Evolutionary conservation across 2,113 vertebrate species (phyloP).

Genomic region (Menidia beryllina): DNA sequence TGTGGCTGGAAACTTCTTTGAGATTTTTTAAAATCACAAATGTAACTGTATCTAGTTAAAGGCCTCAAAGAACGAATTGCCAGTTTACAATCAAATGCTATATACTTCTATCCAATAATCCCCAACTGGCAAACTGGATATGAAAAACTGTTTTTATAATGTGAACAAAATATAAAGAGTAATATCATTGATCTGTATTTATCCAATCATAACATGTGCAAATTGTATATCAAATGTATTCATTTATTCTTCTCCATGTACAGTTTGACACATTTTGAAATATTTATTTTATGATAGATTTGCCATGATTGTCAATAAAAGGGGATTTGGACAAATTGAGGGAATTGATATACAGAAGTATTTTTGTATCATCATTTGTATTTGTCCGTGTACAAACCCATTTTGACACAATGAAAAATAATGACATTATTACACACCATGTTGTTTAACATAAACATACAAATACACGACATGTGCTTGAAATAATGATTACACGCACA

Average conservation of each 20-base stretch:
- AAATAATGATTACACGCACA: no score
- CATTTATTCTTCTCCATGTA: slow-evolving; percentile 54
- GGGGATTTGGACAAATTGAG: slow-evolving; percentile 14
- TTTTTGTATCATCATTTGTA: neutral
- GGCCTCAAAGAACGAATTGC: slow-evolving; percentile 11
- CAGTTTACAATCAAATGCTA: neutral
- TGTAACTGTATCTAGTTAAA: slow-evolving; percentile 25
- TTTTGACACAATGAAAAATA: no score
- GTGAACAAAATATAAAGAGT: neutral
- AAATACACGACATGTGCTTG: no score
- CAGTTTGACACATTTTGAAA: slow-evolving; percentile 44
- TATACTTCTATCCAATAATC: neutral
- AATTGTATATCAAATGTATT: slow-evolving; percentile 9
- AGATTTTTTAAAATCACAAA: slow-evolving; percentile 30
- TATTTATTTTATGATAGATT: slow-evolving; percentile 50
- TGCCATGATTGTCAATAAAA: slow-evolving; percentile 56
- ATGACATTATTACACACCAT: no score
- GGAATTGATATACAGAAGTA: neutral
- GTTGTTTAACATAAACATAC: no score
- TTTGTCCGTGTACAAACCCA: no score
- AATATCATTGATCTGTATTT: slow-evolving; percentile 1
- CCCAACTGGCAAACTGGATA: neutral
- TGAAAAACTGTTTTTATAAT: slow-evolving; percentile 23
- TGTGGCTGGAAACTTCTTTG: neutral
- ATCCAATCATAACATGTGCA: slow-evolving; percentile 2